phyloP scores from a whole-genome alignment of 2,888 invertebrate genomes.

The Halocaridina rubra region DNA sequence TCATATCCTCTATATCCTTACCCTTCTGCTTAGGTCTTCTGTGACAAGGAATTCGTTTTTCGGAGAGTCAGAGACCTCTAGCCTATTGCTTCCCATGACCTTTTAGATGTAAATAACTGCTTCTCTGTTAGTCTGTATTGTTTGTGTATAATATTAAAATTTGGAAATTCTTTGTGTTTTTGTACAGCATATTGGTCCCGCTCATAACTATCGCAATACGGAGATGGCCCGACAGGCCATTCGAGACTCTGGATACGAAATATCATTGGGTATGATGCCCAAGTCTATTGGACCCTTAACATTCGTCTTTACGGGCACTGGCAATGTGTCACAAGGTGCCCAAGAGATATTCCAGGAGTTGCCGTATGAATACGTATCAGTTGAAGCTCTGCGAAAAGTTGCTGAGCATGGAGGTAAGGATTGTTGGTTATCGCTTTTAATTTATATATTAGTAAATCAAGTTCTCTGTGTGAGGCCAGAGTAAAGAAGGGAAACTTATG shows the following conservation, averaged over 20 bases:
- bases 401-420: slow-evolving; percentile 96
- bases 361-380: slow-evolving; percentile 97
- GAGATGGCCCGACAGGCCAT: slow-evolving; percentile 98
- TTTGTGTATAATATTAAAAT: too few species aligned
- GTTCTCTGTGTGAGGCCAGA: too few species aligned
- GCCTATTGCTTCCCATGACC: too few species aligned
- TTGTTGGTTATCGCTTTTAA: too few species aligned
- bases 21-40: too few species aligned
- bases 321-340: slow-evolving; percentile 90
- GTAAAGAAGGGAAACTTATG: too few species aligned
- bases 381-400: slow-evolving; percentile 93
- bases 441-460: too few species aligned
- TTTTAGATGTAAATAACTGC: too few species aligned
- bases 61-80: too few species aligned
- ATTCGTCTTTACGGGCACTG: slow-evolving; percentile 97
- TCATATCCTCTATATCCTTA: too few species aligned
- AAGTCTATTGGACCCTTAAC: slow-evolving; percentile 96
- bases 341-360: slow-evolving; percentile 86
- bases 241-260: slow-evolving; percentile 98
- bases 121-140: too few species aligned
- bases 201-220: slow-evolving; percentile 97
- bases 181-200: slow-evolving; percentile 91
- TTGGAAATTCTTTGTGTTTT: slow-evolving; percentile 37
- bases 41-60: too few species aligned
- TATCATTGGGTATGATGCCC: slow-evolving; percentile 95